A percentile compares a stretch with the other conserved stretches of the same genome.
Evolutionary conservation across 1,140 invertebrate genomes (phyloP).

Genomic region (Plectrocnemia conspersa): DNA sequence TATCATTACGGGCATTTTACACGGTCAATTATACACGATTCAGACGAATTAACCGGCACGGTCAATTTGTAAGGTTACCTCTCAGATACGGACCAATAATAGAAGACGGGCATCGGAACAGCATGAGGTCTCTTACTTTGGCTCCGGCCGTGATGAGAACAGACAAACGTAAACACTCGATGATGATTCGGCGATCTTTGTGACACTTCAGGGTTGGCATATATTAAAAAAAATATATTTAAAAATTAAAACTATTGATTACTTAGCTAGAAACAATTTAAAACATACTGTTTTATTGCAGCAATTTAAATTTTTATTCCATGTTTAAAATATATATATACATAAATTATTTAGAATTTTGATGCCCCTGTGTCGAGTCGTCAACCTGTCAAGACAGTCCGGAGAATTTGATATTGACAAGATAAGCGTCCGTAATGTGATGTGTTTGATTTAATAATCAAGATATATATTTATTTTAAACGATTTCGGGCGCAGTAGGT

Average conservation of each 20-base stretch:
- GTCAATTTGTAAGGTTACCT: constrained; percentile 34
- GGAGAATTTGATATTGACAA: constrained; percentile 55
- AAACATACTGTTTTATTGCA: too few species aligned
- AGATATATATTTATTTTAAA: constrained; percentile 39
- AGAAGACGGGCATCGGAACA: constrained; percentile 12
- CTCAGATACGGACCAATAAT: constrained; percentile 3
- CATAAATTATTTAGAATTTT: too few species aligned
- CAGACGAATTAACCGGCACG: too few species aligned
- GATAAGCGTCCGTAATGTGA: constrained; percentile 56
- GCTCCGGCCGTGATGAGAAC: constrained; percentile 28
- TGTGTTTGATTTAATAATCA: constrained; percentile 56
- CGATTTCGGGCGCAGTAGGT: constrained; percentile 21
- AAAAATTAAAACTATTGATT: too few species aligned
- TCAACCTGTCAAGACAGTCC: constrained; percentile 52
- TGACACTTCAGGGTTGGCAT: not conserved
- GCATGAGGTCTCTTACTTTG: constrained; percentile 25
- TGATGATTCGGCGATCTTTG: constrained; percentile 32
- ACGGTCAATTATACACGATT: too few species aligned
- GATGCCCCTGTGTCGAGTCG: too few species aligned
- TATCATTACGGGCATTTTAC: too few species aligned
- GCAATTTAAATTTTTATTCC: too few species aligned
- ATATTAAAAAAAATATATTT: too few species aligned
- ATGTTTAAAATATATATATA: too few species aligned
- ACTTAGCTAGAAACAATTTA: too few species aligned
- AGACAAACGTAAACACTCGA: constrained; percentile 31